Percentiles rank a stretch among this genome's conserved stretches.
phyloP scores from a whole-genome alignment of 2,113 vertebrate genomes.

The Dromas ardeola region DNA sequence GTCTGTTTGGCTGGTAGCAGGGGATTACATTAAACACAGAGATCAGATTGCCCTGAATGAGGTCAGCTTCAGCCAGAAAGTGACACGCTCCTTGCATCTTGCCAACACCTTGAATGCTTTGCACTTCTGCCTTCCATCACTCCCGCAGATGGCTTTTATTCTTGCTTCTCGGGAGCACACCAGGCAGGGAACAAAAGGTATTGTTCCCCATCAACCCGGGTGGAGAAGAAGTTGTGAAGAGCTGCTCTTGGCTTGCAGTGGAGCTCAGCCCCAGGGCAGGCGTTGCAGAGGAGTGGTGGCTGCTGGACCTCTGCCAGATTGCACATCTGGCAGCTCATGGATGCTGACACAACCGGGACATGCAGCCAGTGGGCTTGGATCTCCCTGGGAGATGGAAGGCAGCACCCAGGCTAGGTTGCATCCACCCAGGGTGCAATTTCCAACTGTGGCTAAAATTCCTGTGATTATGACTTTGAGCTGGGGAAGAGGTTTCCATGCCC shows the following conservation, averaged over 20 bases:
- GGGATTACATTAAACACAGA: slow-evolving; percentile 34
- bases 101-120: neutral
- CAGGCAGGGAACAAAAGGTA: slow-evolving; percentile 38
- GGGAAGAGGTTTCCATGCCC: neutral
- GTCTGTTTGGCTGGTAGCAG: neutral
- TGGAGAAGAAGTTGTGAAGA: neutral
- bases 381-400: neutral
- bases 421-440: neutral
- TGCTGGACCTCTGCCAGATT: neutral
- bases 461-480: neutral
- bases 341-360: neutral
- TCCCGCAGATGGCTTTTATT: slow-evolving; percentile 48
- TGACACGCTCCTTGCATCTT: neutral
- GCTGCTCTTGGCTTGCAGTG: neutral
- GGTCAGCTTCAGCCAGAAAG: neutral
- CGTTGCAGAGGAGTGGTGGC: rapidly evolving
- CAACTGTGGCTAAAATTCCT: neutral
- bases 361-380: neutral
- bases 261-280: neutral
- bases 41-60: slow-evolving; percentile 34
- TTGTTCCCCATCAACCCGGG: slow-evolving; percentile 2
- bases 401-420: neutral
- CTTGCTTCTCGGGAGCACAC: neutral
- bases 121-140: neutral
- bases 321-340: neutral